These are phyloP conservation scores for Lottia scabra DNA, from an alignment of 2,888 invertebrate genomes.

Conservation along the genomic window DNA sequence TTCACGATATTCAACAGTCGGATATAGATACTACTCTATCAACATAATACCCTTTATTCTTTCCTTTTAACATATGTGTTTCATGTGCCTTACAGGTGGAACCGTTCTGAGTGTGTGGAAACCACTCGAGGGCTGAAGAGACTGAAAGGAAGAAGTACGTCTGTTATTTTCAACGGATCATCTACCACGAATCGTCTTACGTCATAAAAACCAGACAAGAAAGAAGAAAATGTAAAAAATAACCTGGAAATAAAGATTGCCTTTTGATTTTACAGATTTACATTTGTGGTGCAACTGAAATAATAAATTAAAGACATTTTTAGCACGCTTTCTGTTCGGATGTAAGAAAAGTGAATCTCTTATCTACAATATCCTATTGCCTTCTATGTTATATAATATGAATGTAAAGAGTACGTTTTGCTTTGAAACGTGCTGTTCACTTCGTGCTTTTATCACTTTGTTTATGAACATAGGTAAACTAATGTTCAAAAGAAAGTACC, in stretches of 20 bases:
- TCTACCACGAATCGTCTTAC: neutral
- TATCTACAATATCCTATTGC: neutral
- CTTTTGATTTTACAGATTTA: neutral
- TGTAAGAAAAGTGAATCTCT: neutral
- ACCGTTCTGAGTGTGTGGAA: neutral
- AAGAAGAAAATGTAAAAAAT: neutral
- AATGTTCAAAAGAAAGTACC: too few relatives aligned
- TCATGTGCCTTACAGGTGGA: neutral
- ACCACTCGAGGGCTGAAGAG: neutral
- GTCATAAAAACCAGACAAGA: neutral
- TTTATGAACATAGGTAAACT: too few relatives aligned
- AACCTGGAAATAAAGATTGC: neutral
- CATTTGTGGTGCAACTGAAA: constrained; percentile 3
- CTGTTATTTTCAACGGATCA: neutral
- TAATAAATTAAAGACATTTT: neutral
- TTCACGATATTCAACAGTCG: neutral
- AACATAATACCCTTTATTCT: neutral
- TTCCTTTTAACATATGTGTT: neutral
- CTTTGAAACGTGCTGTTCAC: too few relatives aligned
- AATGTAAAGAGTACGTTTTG: too few relatives aligned
- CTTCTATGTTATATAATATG: too few relatives aligned
- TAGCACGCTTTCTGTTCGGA: neutral
- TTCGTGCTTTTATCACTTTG: too few relatives aligned
- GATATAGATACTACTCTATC: neutral
- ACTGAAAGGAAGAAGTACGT: neutral